Evolutionary conservation across 1,140 invertebrate genomes (phyloP).

Genomic region (Pseudomyrmex flavicornis): DNA sequence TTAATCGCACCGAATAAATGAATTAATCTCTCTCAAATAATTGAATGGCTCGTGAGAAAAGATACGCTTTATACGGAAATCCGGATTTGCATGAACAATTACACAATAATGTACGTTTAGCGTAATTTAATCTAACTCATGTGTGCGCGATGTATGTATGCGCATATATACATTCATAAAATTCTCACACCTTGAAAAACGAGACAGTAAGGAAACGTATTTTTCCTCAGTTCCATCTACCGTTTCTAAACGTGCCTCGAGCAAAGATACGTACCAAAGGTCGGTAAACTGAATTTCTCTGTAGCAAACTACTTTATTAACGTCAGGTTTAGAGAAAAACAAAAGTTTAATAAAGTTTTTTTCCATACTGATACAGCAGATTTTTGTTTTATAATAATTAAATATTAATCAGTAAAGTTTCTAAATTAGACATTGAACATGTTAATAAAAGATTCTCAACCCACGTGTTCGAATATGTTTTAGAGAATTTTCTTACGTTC

Average conservation of each 20-base stretch:
- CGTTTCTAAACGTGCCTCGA: constrained; percentile 3
- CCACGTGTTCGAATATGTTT: no score
- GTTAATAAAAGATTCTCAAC: no score
- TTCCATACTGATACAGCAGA: no score
- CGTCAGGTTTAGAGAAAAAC: constrained; percentile 42
- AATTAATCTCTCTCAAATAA: constrained; percentile 58
- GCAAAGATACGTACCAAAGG: not conserved
- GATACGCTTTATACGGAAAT: constrained; percentile 60
- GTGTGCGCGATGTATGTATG: no score
- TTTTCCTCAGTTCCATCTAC: constrained; percentile 66
- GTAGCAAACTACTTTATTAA: constrained; percentile 74
- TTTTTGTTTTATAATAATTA: not conserved
- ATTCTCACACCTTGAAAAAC: not conserved
- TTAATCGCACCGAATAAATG: constrained; percentile 64
- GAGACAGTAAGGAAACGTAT: constrained; percentile 42
- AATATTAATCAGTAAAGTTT: not conserved
- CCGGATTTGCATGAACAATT: constrained; percentile 42
- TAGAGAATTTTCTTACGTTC: no score
- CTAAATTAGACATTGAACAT: not conserved
- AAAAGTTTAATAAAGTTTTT: not conserved
- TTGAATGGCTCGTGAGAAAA: constrained; percentile 29
- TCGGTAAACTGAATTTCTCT: constrained; percentile 61
- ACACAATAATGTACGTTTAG: constrained; percentile 34
- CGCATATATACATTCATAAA: not conserved
- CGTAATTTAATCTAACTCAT: not conserved